Base-by-base conservation (phyloP, 1,140 invertebrate genomes). In the Atopsyche davidsoni region DNA sequence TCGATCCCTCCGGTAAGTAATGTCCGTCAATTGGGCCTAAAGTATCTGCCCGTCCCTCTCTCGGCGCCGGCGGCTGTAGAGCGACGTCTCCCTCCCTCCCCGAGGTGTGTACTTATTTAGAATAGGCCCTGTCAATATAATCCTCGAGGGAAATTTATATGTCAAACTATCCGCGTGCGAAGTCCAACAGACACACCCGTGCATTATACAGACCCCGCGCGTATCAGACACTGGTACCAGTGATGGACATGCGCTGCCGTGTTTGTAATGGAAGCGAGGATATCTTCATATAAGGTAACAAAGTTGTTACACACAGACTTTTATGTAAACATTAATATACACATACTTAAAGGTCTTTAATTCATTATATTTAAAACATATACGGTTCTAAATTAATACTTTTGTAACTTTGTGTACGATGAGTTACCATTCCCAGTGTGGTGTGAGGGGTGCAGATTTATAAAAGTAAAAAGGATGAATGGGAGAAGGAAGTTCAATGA, bases 161-260 rank as follows among this genome's bases (percentile, higher is more conserved):
- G 51, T 53, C 51, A 53, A 53, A 53, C 51, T 53, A 53, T 53
- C 51, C 51, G 38, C 51, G 51, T 47, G 50, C 42, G 40, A 52
- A 46, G 34, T n/a, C n/a, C n/a, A n/a, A n/a, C n/a, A n/a, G n/a
- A n/a, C n/a, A n/a, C n/a, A n/a, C n/a, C 25, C 25, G 25, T 28
- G 25, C 6, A 28, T 7, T n/a, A 28, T 28, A 28, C 25, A 28
- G 6, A 7, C 25, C 25, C n/a, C n/a, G 6, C 6, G 25, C 25
- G 25, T 28, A 28, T 28, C 6, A 28, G 25, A 7, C n/a, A 7
- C 7, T 7, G 25, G 25, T 28, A n/a, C 25, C 7, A n/a, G 25
- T 28, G 25, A 28, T 28, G 32, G 11, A 35, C 13, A 35, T 35
- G 13, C 32, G 32, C 4, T 4, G 17, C 13, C 13, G 13, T 35